These are phyloP conservation scores for Chelonia mydas DNA, from an alignment of 2,797 vertebrate species.

Conservation along the genomic window DNA sequence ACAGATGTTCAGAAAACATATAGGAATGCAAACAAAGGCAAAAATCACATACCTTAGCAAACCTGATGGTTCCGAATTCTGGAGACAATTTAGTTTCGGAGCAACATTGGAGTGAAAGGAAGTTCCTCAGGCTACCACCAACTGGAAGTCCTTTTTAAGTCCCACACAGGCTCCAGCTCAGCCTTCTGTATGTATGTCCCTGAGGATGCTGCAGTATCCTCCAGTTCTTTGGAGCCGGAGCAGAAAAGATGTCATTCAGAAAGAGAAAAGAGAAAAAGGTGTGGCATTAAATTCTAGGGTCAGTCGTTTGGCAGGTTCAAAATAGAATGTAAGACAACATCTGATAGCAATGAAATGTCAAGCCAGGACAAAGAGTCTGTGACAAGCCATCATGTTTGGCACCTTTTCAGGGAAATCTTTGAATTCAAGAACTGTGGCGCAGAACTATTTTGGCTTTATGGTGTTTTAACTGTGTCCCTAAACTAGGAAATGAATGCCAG, in stretches of 20 bases:
- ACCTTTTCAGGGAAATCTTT: slow-evolving; percentile 59
- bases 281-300: slow-evolving; percentile 60
- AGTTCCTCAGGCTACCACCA: slow-evolving; percentile 55
- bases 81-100: slow-evolving; percentile 66
- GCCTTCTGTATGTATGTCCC: slow-evolving; percentile 4
- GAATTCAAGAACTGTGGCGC: slow-evolving; percentile 53
- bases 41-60: slow-evolving; percentile 74
- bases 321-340: slow-evolving; percentile 51
- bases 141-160: not conserved
- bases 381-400: slow-evolving; percentile 67
- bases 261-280: slow-evolving; percentile 59
- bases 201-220: slow-evolving; percentile 63
- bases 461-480: not conserved
- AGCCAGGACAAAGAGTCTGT: slow-evolving; percentile 57
- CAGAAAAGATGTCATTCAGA: slow-evolving; percentile 45
- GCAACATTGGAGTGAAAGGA: slow-evolving; percentile 74
- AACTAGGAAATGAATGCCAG: slow-evolving; percentile 29
- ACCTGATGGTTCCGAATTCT: slow-evolving; percentile 45
- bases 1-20: not conserved
- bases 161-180: slow-evolving; percentile 44
- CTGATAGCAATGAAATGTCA: slow-evolving; percentile 63
- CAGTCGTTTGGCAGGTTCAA: slow-evolving; percentile 58
- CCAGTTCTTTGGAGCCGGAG: slow-evolving; percentile 69
- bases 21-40: not conserved
- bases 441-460: slow-evolving; percentile 50